Percentiles rank a stretch among this genome's conserved stretches.
These are phyloP conservation scores for Octodon degus DNA, from an alignment of 2,113 vertebrate species.

Conservation along the genomic window DNA sequence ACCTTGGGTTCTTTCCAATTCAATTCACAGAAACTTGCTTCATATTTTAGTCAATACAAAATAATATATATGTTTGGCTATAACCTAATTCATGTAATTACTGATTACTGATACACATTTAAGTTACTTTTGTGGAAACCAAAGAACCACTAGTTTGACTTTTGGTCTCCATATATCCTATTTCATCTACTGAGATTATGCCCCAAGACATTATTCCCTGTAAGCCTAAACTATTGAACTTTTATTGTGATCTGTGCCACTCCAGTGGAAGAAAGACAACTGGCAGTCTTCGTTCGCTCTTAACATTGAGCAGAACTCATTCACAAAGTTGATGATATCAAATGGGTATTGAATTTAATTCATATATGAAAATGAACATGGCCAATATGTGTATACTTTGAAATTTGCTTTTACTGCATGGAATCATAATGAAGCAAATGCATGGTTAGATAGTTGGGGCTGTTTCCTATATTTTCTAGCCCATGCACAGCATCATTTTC, in stretches of 20 bases:
- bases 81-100: not conserved
- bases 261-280: not conserved
- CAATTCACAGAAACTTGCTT: not conserved
- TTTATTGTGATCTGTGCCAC: not conserved
- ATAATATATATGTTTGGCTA: not conserved
- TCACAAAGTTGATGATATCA: not conserved
- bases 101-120: not conserved
- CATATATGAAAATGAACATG: not conserved
- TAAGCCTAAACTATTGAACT: not conserved
- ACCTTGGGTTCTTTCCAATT: not conserved
- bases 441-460: not conserved
- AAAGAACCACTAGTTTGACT: not conserved
- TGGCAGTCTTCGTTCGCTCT: not conserved
- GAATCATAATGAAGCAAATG: conserved; percentile 2
- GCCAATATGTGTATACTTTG: not conserved
- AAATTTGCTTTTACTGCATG: not conserved
- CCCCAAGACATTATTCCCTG: not conserved
- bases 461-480: not conserved
- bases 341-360: not conserved
- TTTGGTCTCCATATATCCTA: not conserved
- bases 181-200: not conserved
- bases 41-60: not conserved
- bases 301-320: not conserved
- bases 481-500: not conserved
- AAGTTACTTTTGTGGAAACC: not conserved